Base-by-base conservation (phyloP, 2,113 vertebrate genomes). In the Cyanoliseus patagonus region DNA sequence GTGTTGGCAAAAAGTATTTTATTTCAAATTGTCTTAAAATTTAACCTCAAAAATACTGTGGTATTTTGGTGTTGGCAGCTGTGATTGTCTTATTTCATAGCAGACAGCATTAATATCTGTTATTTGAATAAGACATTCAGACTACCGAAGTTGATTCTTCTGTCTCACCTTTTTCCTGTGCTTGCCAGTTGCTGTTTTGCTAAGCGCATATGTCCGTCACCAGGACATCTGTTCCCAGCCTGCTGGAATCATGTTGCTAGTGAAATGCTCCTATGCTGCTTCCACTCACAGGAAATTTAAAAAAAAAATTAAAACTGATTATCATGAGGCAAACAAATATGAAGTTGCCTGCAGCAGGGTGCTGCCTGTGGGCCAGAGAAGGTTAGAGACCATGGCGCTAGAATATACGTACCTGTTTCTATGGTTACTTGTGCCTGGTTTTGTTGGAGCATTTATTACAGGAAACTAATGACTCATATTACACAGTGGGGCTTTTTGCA, bases 401-500 rank as follows among this genome's bases (percentile, higher is more conserved):
- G 75, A 82, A 93, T 93, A 66, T 92, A 70, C 27, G 83, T 87
- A 83, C 86, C 87, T 94, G 97, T 95, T 74, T 70, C 88, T 93
- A 82, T 96, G 70, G 82, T 95, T 96, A 96, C 41, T 91, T 80
- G 83, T 74, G 86, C 83, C 91, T 80, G 75, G 79, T 92, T 75
- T 73, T 79, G 67, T 33, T 80, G 61, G 72, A 61, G 85, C 83
- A 68, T 95, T 97, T 96, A 83, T 94, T 95, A 90, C 85, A 88
- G 88, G 41, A 35, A 95, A 90, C 76, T 95, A 88, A 95, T 91
- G 95, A 96, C 62, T 90, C 70, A 46, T 89, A 83, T 88, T 94
- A 88, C 84, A 75, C 86, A 90, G 73, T 84, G 81, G 91, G 87
- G 62, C 94, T 95, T 96, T 97, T 94, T 92, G 80, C 86, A 95